Evolutionary conservation across 2,888 invertebrate species (phyloP), one percentile per base, ranked within the genome.

Genomic region (Netelia fuscicornis): DNA sequence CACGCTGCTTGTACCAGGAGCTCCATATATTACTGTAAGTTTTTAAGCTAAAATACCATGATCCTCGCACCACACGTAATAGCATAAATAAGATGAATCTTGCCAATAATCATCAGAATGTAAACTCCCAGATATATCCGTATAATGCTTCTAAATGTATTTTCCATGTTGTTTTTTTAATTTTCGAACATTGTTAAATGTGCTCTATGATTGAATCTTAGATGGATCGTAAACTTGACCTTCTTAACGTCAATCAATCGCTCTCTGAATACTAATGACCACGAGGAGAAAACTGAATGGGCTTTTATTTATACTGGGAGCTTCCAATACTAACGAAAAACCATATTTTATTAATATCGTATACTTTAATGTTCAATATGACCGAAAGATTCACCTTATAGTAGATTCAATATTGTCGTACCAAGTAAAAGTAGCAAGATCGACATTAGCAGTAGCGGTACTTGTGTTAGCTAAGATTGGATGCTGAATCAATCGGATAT

Each of bases 1-100:
- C 91, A 92, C 90, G 91, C 93, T 90, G 90, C 92, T 92, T 93
- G 91, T 90, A 88, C 92, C 90, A 92, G 93, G 92, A 93, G 91
- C 90, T 92, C 92, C 88, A 90, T 93, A 87, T 93, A 93, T 89
- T 91, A 92, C 89, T 93, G 93, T 93, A 93, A 93, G 93, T 93
- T 88, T 88, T 90, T 84, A 87, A 89, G 91, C 91, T 91, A 90
- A 89, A 86, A 76, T 72, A 76, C 37, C 76, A 56, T 62, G 6
- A 82, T 83, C 87, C 83, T 84, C 37, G 85, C 87, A 86, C 87
- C 56, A 68, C 68, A 70, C 65, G 42, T 42, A 13, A 37, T 48
- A 20, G 20, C 58, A 58, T 10, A 20, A 20, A 58, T 10, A 58
- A 48, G 48, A 13, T 48, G 48, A 48, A 48, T 48, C 13, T 48